phyloP scores from a whole-genome alignment of 2,113 vertebrate species.

The Andinoacara biseriatus region DNA sequence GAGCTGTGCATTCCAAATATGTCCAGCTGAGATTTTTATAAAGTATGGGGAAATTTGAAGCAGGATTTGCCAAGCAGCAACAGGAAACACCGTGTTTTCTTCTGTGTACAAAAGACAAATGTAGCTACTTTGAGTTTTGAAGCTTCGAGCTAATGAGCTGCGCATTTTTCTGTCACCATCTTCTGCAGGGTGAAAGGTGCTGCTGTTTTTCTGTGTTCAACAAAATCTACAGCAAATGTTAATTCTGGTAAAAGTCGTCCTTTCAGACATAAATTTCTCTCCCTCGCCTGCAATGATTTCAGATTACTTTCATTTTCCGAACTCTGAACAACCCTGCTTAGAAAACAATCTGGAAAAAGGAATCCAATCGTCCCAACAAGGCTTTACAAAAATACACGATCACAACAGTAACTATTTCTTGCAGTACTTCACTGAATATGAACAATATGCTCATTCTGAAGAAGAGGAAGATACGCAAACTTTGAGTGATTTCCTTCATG shows the following conservation, averaged over 20 bases:
- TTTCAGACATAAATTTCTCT: not conserved
- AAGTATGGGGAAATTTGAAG: not conserved
- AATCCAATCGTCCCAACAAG: not conserved
- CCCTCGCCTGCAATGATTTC: not conserved
- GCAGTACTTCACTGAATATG: not conserved
- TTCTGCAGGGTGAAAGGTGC: not conserved
- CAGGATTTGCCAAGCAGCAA: not conserved
- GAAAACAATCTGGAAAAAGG: not conserved
- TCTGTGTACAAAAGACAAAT: not conserved
- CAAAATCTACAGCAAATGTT: not conserved
- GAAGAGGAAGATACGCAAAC: not conserved
- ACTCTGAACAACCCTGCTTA: not conserved
- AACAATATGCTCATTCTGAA: not conserved
- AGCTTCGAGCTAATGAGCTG: not conserved
- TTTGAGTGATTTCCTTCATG: not conserved
- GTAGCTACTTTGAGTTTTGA: not conserved
- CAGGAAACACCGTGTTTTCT: not conserved
- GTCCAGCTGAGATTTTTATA: not conserved
- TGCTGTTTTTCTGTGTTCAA: not conserved
- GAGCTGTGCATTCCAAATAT: not conserved
- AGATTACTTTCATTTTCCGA: not conserved
- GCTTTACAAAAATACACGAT: not conserved
- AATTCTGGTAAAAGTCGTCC: not conserved
- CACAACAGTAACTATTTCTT: not conserved
- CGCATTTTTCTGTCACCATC: not conserved